These are phyloP conservation scores for Aspidiotus rigidus DNA, from an alignment of 2,888 invertebrate species.

Conservation along the genomic window DNA sequence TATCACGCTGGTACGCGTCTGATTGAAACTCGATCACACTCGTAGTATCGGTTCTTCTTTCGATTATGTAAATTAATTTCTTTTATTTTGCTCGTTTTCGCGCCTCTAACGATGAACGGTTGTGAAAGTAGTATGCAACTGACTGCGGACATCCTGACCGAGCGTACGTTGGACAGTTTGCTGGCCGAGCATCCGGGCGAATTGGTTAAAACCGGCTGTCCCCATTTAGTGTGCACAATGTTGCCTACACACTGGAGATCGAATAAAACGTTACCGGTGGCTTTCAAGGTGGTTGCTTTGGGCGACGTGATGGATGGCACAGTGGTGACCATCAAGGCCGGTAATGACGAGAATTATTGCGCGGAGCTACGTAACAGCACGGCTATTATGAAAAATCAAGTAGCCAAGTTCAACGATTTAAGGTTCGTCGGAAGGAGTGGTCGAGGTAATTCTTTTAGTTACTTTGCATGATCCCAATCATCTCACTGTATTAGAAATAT, in stretches of 20 bases:
- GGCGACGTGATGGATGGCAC: constrained; percentile 92
- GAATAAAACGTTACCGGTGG: constrained; percentile 91
- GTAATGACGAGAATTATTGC: constrained; percentile 94
- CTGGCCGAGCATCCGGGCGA: constrained; percentile 87
- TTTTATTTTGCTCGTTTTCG: not conserved
- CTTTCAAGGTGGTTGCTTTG: constrained; percentile 87
- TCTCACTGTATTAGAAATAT: too few relatives aligned
- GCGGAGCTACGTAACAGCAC: constrained; percentile 88
- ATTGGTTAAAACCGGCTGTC: constrained; percentile 87
- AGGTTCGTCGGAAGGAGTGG: constrained; percentile 95
- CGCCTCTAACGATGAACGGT: constrained; percentile 34
- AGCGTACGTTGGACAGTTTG: constrained; percentile 72
- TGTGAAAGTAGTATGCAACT: constrained; percentile 42
- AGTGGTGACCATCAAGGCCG: constrained; percentile 82
- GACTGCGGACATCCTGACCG: constrained; percentile 73
- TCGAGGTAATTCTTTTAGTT: constrained; percentile 56
- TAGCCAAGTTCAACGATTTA: constrained; percentile 94
- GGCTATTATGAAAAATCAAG: constrained; percentile 92
- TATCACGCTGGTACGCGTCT: constrained; percentile 8
- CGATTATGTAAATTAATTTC: not conserved
- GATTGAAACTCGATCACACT: constrained; percentile 25
- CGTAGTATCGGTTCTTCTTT: constrained; percentile 2
- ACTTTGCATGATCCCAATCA: too few relatives aligned
- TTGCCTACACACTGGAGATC: constrained; percentile 93
- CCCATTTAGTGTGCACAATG: constrained; percentile 78